These are phyloP conservation scores for Drosophila cardini DNA, from an alignment of 1,140 invertebrate species.

Conservation along the genomic window DNA sequence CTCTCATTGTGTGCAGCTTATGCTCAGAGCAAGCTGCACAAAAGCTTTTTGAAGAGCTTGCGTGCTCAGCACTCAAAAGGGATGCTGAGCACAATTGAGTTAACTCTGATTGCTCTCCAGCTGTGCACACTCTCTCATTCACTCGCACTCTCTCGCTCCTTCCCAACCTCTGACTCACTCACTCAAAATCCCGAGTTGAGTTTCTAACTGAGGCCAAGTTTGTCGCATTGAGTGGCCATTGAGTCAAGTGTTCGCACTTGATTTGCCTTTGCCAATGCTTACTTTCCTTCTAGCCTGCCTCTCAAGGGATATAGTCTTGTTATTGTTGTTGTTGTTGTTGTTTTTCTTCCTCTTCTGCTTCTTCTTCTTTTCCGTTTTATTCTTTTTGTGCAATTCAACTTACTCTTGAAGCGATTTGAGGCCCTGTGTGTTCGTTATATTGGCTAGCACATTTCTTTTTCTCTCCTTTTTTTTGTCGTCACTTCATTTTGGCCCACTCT, in stretches of 20 bases:
- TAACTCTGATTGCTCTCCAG: neutral
- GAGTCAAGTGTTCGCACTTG: conserved; percentile 71
- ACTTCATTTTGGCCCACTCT: conserved; percentile 62
- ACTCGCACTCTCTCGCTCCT: neutral
- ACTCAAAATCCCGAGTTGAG: conserved; percentile 3
- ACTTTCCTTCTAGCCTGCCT: conserved; percentile 1
- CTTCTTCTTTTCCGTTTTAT: too few species aligned
- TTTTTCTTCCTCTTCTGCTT: neutral
- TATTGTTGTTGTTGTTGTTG: neutral
- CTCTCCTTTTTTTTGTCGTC: conserved; percentile 56
- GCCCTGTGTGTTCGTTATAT: conserved; percentile 51
- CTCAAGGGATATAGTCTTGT: conserved; percentile 3
- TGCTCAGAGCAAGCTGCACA: conserved; percentile 38
- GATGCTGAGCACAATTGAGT: conserved; percentile 50
- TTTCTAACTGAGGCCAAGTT: conserved; percentile 20
- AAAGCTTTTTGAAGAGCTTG: conserved; percentile 34
- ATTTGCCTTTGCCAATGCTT: conserved; percentile 50
- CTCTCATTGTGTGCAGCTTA: neutral
- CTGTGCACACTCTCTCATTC: neutral
- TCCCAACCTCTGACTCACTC: neutral
- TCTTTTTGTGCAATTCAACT: conserved; percentile 45
- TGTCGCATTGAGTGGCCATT: conserved; percentile 66
- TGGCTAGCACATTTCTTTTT: conserved; percentile 58
- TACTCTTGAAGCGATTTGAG: conserved; percentile 16
- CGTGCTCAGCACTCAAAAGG: conserved; percentile 31